Base-by-base conservation (phyloP, 2,888 invertebrate species). In the Athripsodes cinereus region DNA sequence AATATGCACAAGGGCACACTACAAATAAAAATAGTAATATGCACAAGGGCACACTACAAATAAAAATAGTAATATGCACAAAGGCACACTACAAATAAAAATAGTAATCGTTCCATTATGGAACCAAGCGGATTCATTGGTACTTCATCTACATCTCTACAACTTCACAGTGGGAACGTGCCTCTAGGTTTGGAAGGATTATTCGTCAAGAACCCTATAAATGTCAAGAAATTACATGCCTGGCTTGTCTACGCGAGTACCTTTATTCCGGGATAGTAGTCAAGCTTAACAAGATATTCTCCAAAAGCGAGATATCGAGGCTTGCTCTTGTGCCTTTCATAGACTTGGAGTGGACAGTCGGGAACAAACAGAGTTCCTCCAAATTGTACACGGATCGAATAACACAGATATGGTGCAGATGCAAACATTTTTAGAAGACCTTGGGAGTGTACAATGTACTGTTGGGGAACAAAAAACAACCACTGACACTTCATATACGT, bases 321-420 rank as follows among this genome's bases (percentile, higher is more conserved):
- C 56, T 61, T 55, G 59, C 59, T 19, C 53, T 19, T 61, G 59
- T 49, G 54, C 57, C 48, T 22, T 44, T 19, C 55, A 62, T 60
- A 11, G 11, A 1, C 60, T 57, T 60, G 60, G 53, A 57, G 10
- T 62, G 58, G 60, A 55, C 44, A 48, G 50, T 46, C 1, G 51
- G 35, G 47, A 53, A 54, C 2, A 31, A 51, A 1, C 5, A 11
- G 11, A 31, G n/a, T n/a, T n/a, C n/a, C n/a, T n/a, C n/a, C n/a
- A n/a, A n/a, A n/a, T n/a, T n/a, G n/a, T n/a, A n/a, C n/a, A n/a
- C n/a, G n/a, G n/a, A 11, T n/a, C n/a, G n/a, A n/a, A n/a, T n/a
- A n/a, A n/a, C n/a, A n/a, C n/a, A n/a, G n/a, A n/a, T n/a, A n/a
- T n/a, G n/a, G n/a, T n/a, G n/a, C n/a, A n/a, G n/a, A n/a, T n/a